phyloP scores from a whole-genome alignment of 2,888 invertebrate genomes.

The Pristionchus entomophagus region DNA sequence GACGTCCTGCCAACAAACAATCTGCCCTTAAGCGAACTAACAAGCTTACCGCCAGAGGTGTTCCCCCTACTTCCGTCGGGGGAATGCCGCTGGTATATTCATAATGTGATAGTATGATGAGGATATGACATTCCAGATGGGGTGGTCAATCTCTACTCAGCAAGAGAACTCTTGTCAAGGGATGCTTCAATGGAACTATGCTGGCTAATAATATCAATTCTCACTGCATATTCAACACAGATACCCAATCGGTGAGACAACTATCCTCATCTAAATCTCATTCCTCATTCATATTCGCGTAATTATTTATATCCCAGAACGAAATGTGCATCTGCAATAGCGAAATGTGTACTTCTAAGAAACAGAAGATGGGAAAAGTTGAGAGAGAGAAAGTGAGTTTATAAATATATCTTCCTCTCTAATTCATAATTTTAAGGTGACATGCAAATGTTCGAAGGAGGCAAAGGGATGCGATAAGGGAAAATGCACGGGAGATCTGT shows the following conservation, averaged over 20 bases:
- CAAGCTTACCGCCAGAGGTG: too few species aligned
- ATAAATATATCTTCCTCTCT: not conserved
- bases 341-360: not conserved
- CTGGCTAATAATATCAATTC: constrained; percentile 63
- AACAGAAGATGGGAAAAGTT: not conserved
- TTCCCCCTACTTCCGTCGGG: too few species aligned
- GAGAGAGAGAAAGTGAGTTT: not conserved
- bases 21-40: too few species aligned
- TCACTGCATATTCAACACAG: constrained; percentile 60
- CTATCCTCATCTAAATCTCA: not conserved
- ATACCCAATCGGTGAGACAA: not conserved
- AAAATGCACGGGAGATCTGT: constrained; percentile 2
- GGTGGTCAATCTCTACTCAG: constrained; percentile 62
- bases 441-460: not conserved
- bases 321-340: not conserved
- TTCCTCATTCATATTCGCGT: not conserved
- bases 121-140: constrained; percentile 70
- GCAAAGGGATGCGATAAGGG: not conserved
- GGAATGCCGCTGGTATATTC: too few species aligned
- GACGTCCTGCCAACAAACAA: too few species aligned
- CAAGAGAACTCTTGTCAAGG: constrained; percentile 69
- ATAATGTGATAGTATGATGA: too few species aligned
- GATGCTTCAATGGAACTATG: constrained; percentile 71
- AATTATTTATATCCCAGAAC: not conserved
- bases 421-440: not conserved